Conservation (phyloP, 2,797 vertebrate genomes). For the Lacerta agilis region DNA sequence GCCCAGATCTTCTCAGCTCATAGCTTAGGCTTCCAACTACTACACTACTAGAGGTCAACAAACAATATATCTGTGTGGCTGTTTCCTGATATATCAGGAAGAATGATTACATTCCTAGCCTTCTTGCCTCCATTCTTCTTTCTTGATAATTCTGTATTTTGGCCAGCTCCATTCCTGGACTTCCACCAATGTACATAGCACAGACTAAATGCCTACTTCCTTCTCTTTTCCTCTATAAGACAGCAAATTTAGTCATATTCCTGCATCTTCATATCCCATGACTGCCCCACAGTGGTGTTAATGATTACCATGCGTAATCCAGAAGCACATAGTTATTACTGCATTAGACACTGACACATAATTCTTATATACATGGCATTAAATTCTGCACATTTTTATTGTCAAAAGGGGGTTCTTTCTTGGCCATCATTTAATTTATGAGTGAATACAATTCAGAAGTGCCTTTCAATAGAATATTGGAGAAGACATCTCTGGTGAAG, state of each 20-base stretch:
- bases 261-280: background rate
- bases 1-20: background rate
- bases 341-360: background rate
- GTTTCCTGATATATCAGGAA: background rate
- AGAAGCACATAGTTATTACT: background rate
- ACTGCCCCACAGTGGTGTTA: background rate
- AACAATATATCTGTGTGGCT: background rate
- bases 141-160: background rate
- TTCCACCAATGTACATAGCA: background rate
- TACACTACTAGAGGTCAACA: background rate
- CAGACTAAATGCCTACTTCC: background rate
- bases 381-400: background rate
- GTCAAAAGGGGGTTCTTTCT: background rate
- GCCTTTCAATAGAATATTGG: conserved; percentile 15
- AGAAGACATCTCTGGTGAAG: fast-evolving
- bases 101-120: background rate
- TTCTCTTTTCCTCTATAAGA: background rate
- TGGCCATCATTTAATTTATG: background rate
- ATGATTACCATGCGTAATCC: background rate
- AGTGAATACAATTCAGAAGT: background rate
- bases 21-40: background rate
- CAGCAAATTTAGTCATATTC: background rate
- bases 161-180: background rate
- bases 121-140: background rate
- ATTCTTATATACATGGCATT: background rate